These are phyloP conservation scores for Allacma fusca DNA, from an alignment of 2,888 invertebrate genomes.

Conservation along the genomic window DNA sequence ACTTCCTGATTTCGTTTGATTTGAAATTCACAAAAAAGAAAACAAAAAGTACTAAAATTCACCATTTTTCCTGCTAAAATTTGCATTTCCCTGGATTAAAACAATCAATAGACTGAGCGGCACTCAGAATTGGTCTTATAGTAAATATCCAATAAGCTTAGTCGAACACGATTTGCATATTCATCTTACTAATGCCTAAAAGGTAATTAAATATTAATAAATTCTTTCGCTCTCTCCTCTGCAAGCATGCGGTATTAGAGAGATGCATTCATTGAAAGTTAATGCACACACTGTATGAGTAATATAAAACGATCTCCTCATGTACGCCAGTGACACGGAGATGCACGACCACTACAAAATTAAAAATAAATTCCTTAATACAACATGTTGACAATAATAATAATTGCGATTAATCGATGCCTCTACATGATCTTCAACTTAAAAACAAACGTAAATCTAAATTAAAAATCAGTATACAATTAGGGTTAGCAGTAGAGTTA, in stretches of 20 bases:
- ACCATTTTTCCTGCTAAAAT: too few relatives aligned
- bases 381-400: conserved; percentile 17
- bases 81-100: too few relatives aligned
- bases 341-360: conserved; percentile 34
- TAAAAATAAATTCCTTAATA: conserved; percentile 39
- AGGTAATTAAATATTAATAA: background rate
- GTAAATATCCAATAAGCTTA: background rate
- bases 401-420: conserved; percentile 39
- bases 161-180: conserved; percentile 8
- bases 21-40: too few relatives aligned
- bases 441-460: conserved; percentile 17
- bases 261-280: background rate
- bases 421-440: conserved; percentile 28
- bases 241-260: background rate
- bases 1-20: too few relatives aligned
- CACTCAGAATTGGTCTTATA: too few relatives aligned
- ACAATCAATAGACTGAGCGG: too few relatives aligned
- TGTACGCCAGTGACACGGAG: background rate
- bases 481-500: conserved; percentile 24
- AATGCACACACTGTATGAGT: background rate
- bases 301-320: conserved; percentile 4
- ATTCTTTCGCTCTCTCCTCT: background rate
- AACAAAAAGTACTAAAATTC: too few relatives aligned
- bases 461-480: conserved; percentile 35
- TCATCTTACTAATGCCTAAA: background rate